Base-by-base conservation (phyloP, 2,888 invertebrate genomes). In the Hirtodrosophila cameraria region DNA sequence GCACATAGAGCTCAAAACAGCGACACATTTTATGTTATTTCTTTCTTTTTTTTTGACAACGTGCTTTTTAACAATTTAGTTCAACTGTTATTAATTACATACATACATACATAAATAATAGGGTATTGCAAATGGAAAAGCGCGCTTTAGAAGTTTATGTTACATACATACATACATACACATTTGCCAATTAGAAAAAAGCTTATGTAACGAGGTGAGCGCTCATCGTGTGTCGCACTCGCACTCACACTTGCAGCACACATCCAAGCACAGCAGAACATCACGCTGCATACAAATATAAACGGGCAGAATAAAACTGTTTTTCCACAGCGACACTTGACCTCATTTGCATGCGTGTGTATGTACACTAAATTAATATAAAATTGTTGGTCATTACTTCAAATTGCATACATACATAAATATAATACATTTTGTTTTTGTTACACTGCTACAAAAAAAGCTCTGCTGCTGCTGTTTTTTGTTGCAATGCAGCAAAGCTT, bases 311-410 rank as follows among this genome's bases (percentile, higher is more conserved):
- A 55, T 33, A 36, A n/a, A 42, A 67, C 36, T 66, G 61, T 62
- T 81, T 80, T 75, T 68, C 66, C 66, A 68, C 79, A 82, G 60
- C 82, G 85, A 78, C 75, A 86, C 83, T 86, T 87, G 87, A 83
- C 82, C 87, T 86, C 86, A 83, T 86, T 83, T 86, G 66, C 78
- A 86, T 85, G 68, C 48, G 38, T 62, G 39, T 53, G 46, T 52
- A 35, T 57, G 70, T 62, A 53, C 75, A 65, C 43, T 60, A 66
- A 73, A 73, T 73, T 73, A 65, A 75, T 75, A 71, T 23, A 70
- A 72, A 72, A 75, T 75, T 70, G 75, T 65, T 70, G 36, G 57
- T 62, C 60, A 75, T 65, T 75, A 66, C 67, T 70, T 73, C 42
- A 67, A 70, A 54, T 72, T 52, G 57, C 74, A 58, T 30, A 45